Base-by-base conservation (phyloP, 2,888 invertebrate genomes). In the Diaprepes abbreviatus region DNA sequence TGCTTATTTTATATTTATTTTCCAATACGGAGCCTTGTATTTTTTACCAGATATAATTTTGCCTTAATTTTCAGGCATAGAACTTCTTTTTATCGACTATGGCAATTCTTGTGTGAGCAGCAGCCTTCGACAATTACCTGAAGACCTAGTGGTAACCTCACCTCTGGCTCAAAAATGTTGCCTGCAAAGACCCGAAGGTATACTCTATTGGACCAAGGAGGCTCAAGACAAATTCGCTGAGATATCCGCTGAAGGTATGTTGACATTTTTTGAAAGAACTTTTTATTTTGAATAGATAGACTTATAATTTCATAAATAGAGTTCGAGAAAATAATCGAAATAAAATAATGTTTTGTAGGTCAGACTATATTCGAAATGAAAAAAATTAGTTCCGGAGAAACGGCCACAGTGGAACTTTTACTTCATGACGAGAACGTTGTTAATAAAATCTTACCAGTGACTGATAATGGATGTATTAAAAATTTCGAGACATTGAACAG, bases 71-170 rank as follows among this genome's bases (percentile, higher is more conserved):
- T 50, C 12, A 73, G 73, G 83, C 16, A 77, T 86, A 58, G 88
- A 88, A 76, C 90, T 91, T 0, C 84, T 89, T 64, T 92, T 90
- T 75, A 86, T 92, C 16, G 92, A 92, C 81, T 92, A 90, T 75
- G 92, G 92, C 1, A 91, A 91, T 77, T 89, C 90, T 48, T 88
- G 90, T 40, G 85, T 87, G 50, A 88, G 89, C 64, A 86, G 85
- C 58, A 88, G 88, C 72, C 85, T 91, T 62, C 86, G 87, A 62
- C 85, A 85, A 60, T 84, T 92, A 28, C 91, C 92, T 0, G 87
- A 88, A 72, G 88, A 89, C 57, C 78, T 92, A 0, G 83, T 86
- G 0, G 76, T 83, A 10, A 86, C 89, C 43, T 87, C 89, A 50
- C 87, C 90, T 0, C 81, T 91, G 55, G 90, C 91, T 0, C 88